Percentiles rank a stretch among this genome's conserved stretches.
phyloP scores from a whole-genome alignment of 2,113 vertebrate genomes.

The Spea multiplicata region DNA sequence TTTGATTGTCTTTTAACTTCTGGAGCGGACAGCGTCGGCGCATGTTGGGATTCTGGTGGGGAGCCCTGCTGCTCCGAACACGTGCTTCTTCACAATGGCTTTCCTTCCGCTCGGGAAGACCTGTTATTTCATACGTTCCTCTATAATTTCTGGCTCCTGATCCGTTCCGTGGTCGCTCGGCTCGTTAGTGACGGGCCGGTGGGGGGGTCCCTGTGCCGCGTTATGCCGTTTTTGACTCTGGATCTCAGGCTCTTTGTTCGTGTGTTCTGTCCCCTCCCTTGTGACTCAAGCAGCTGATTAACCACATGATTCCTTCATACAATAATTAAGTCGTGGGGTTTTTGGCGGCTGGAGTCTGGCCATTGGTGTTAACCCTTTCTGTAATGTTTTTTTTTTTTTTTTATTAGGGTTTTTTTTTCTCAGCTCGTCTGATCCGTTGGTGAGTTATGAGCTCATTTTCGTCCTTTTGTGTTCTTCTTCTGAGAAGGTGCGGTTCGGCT shows the following conservation, averaged over 20 bases:
- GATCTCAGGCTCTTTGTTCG: slow-evolving; percentile 31
- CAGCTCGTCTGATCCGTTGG: not conserved
- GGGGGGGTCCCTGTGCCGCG: not conserved
- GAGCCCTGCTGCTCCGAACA: too few species aligned
- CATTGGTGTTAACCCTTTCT: slow-evolving; percentile 6
- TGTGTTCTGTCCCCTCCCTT: slow-evolving; percentile 53
- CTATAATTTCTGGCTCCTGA: not conserved
- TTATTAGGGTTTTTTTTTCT: too few species aligned
- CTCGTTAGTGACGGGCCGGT: too few species aligned
- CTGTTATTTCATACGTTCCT: not conserved
- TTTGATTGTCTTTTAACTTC: too few species aligned
- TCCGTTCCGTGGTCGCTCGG: not conserved
- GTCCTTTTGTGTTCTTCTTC: not conserved
- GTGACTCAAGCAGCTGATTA: slow-evolving; percentile 63
- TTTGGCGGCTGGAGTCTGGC: not conserved
- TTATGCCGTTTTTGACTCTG: not conserved
- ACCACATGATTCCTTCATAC: slow-evolving; percentile 58
- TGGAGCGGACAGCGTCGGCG: too few species aligned
- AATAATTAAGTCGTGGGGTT: slow-evolving; percentile 32
- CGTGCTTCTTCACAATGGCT: too few species aligned
- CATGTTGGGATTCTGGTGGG: too few species aligned
- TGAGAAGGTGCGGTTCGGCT: not conserved
- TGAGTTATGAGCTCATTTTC: not conserved
- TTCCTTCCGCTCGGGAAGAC: too few species aligned
- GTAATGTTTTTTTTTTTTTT: not conserved